A percentile compares a stretch with the other conserved stretches of the same genome.
These are phyloP conservation scores for Sebastes alutus DNA, from an alignment of 2,797 vertebrate genomes.

Conservation along the genomic window DNA sequence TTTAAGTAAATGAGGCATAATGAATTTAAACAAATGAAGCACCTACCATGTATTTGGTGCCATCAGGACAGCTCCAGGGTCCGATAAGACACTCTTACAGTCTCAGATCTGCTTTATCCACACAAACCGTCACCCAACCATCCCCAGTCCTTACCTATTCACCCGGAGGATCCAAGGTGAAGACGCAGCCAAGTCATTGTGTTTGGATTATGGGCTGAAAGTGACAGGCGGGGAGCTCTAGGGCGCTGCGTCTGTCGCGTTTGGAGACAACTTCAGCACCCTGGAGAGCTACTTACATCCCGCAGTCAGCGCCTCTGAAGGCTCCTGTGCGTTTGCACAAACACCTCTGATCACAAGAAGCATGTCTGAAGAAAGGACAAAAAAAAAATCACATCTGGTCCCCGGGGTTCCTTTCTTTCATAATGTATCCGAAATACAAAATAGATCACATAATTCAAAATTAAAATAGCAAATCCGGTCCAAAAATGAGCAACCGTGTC, in stretches of 20 bases:
- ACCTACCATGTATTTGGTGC: conserved; percentile 47
- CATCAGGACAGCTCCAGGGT: conserved; percentile 40
- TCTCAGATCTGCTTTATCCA: conserved; percentile 4
- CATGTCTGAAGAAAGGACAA: conserved; percentile 10
- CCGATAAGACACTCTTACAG: conserved; percentile 32
- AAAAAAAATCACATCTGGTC: background rate
- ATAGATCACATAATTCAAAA: background rate
- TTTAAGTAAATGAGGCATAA: background rate
- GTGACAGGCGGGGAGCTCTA: conserved; percentile 50
- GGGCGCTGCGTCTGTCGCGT: conserved; percentile 50
- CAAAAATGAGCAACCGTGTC: background rate
- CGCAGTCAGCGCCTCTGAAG: conserved; percentile 67
- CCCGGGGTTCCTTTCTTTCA: background rate
- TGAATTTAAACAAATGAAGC: background rate
- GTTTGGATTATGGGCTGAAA: conserved; percentile 43
- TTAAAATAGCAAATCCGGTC: background rate
- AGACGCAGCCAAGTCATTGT: conserved; percentile 46
- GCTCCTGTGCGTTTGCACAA: conserved; percentile 53
- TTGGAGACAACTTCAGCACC: conserved; percentile 83
- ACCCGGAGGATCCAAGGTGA: background rate
- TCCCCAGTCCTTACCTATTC: conserved; percentile 2
- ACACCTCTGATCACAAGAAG: conserved; percentile 41
- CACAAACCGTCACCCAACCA: conserved; percentile 36
- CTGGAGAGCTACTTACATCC: conserved; percentile 83
- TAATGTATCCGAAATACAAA: background rate